These are phyloP conservation scores for Lacanobia wlatinum DNA, from an alignment of 2,888 invertebrate species.

Conservation along the genomic window DNA sequence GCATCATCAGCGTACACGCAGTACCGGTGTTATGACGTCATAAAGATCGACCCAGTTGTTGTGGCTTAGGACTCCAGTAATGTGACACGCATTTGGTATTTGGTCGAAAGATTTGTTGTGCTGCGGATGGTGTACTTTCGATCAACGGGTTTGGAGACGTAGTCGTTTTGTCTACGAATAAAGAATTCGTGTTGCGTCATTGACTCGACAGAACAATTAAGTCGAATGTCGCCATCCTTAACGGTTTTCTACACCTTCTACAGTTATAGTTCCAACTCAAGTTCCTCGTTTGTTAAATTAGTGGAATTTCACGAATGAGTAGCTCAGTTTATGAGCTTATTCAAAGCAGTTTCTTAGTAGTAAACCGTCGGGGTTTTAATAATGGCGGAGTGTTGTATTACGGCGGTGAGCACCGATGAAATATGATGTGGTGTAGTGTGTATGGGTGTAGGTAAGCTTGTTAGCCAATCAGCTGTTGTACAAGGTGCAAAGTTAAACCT, in stretches of 20 bases:
- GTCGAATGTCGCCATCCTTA: conserved; percentile 2
- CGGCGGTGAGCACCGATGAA: conserved; percentile 45
- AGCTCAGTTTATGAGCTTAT: conserved; percentile 49
- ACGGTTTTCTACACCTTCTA: conserved; percentile 51
- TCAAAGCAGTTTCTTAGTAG: conserved; percentile 44
- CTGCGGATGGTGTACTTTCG: conserved; percentile 3
- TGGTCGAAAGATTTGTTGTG: conserved; percentile 14
- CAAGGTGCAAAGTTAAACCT: conserved; percentile 57
- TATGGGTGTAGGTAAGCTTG: conserved; percentile 46
- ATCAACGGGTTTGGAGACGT: conserved; percentile 11
- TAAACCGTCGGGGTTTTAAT: conserved; percentile 39
- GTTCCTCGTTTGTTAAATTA: conserved; percentile 45
- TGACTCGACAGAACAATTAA: conserved; percentile 14
- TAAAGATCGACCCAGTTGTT: conserved; percentile 46
- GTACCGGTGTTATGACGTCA: conserved; percentile 69
- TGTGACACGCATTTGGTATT: conserved; percentile 26
- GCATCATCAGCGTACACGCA: conserved; percentile 65
- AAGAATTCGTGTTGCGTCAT: conserved; percentile 18
- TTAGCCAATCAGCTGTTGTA: conserved; percentile 60
- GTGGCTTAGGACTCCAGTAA: conserved; percentile 22
- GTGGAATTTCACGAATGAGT: conserved; percentile 49
- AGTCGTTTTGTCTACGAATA: conserved; percentile 27
- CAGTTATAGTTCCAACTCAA: conserved; percentile 41
- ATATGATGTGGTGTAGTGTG: conserved; percentile 51
- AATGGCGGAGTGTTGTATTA: conserved; percentile 59